Evolutionary conservation across 1,140 invertebrate species (phyloP).

Genomic region (Drosophila erecta): DNA sequence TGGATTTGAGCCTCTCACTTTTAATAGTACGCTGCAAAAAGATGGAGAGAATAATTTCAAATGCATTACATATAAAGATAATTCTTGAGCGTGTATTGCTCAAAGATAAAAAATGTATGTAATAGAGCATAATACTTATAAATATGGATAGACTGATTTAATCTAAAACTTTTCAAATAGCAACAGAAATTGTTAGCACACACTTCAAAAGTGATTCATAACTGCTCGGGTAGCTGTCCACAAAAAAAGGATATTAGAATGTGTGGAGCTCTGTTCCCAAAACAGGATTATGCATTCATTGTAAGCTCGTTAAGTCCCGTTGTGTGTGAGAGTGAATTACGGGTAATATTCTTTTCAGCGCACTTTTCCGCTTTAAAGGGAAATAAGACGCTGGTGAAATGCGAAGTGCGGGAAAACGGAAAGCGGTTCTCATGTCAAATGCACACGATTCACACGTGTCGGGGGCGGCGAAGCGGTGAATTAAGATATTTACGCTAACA

Average conservation of each 20-base stretch:
- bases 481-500: conserved; percentile 79
- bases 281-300: conserved; percentile 39
- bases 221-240: conserved; percentile 11
- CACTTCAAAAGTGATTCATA: background rate
- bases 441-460: conserved; percentile 77
- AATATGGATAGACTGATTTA: background rate
- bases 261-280: conserved; percentile 3
- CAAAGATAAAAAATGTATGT: too few relatives aligned
- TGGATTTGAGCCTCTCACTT: too few relatives aligned
- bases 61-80: too few relatives aligned
- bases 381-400: conserved; percentile 6
- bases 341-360: conserved; percentile 1
- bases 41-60: too few relatives aligned
- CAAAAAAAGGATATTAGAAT: conserved; percentile 3
- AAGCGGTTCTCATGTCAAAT: conserved; percentile 64
- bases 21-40: too few relatives aligned
- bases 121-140: too few relatives aligned
- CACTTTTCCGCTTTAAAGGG: conserved; percentile 31
- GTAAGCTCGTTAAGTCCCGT: conserved; percentile 33
- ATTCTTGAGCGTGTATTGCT: too few relatives aligned
- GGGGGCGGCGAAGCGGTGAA: conserved; percentile 77
- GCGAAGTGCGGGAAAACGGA: background rate
- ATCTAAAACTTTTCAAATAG: background rate
- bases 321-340: conserved; percentile 16
- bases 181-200: background rate